Conservation (phyloP, 2,113 vertebrate genomes). For the Thamnaconus septentrionalis region DNA sequence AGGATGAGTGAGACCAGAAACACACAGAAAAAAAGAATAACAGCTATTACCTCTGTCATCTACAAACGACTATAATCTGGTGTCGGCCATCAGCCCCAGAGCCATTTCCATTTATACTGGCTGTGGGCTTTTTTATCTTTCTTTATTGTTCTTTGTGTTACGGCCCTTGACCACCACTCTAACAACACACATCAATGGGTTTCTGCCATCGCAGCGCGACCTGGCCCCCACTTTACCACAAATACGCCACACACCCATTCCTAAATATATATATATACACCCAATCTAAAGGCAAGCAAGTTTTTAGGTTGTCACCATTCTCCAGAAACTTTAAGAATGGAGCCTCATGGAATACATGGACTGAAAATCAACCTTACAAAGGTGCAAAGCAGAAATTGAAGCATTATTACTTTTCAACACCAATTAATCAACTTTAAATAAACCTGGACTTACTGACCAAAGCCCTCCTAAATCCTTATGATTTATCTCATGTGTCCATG, state of each 20-base stretch:
- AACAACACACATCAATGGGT: constrained; percentile 40
- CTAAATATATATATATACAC: neutral
- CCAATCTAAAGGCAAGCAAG: neutral
- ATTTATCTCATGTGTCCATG: no score
- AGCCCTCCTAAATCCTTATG: no score
- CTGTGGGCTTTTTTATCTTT: constrained; percentile 3
- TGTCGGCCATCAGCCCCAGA: constrained; percentile 43
- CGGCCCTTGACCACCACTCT: constrained; percentile 50
- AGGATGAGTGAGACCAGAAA: constrained; percentile 51
- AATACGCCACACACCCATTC: constrained; percentile 16
- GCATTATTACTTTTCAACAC: no score
- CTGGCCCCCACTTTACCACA: constrained; percentile 7
- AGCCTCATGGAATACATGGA: neutral
- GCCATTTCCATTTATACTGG: constrained; percentile 57
- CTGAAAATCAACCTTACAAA: no score
- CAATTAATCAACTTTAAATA: no score
- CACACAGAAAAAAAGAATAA: constrained; percentile 50
- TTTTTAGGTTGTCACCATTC: neutral
- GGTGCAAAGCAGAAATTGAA: no score
- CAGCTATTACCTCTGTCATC: constrained; percentile 51
- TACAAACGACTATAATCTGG: constrained; percentile 65
- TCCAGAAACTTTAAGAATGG: neutral
- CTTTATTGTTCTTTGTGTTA: constrained; percentile 11
- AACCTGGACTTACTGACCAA: no score
- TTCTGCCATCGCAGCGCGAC: constrained; percentile 32